A percentile compares a stretch with the other conserved stretches of the same genome.
Evolutionary conservation across 1,140 invertebrate genomes (phyloP).

Genomic region (Drosophila sechellia): DNA sequence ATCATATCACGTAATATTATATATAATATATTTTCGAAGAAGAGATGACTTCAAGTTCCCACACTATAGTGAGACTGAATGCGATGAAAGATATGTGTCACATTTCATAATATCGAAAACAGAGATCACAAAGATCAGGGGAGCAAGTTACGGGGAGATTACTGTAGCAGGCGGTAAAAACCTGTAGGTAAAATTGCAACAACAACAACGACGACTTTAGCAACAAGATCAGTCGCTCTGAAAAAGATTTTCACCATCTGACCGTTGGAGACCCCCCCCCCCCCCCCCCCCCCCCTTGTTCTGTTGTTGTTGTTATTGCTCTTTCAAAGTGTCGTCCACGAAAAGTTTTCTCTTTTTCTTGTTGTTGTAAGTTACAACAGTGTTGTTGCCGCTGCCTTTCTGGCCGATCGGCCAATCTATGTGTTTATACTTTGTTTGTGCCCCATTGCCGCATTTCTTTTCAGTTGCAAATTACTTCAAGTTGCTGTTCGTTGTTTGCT

Average conservation of each 20-base stretch:
- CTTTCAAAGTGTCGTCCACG: conserved; percentile 69
- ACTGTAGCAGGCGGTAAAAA: conserved; percentile 9
- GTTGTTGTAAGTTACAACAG: conserved; percentile 5
- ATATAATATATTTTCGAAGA: not conserved
- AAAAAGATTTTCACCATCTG: conserved; percentile 48
- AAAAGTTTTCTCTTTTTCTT: conserved; percentile 76
- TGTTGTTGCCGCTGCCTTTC: conserved; percentile 17
- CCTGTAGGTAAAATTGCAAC: conserved; percentile 23
- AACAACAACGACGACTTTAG: conserved; percentile 13
- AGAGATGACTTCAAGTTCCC: no score
- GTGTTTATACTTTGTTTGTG: conserved; percentile 49
- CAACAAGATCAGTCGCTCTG: conserved; percentile 27
- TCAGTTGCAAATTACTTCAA: conserved; percentile 77
- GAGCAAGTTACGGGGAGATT: not conserved
- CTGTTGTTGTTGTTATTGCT: conserved; percentile 21
- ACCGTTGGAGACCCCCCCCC: conserved; percentile 49
- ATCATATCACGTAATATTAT: no score
- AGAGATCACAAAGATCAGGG: conserved; percentile 3
- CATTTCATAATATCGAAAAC: not conserved
- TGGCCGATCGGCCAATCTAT: conserved; percentile 42
- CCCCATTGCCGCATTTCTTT: conserved; percentile 69
- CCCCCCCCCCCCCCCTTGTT: no score
- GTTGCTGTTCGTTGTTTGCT: conserved; percentile 52
- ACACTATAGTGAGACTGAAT: not conserved
- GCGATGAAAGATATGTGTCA: not conserved